phyloP scores from a whole-genome alignment of 1,140 invertebrate genomes.

The Drosophila bipectinata region DNA sequence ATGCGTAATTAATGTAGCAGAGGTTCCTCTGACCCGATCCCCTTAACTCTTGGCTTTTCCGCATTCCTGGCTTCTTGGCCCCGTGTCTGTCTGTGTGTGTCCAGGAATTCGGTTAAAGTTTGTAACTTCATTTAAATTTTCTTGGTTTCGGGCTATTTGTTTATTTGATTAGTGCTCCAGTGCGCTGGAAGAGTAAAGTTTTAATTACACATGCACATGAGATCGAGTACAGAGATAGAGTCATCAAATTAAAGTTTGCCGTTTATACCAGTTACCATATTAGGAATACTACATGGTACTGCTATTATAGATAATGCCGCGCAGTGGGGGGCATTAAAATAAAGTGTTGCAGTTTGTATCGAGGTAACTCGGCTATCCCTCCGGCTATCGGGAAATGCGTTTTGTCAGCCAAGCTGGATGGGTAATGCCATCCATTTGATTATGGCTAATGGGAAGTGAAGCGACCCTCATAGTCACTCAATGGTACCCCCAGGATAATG shows the following conservation, averaged over 20 bases:
- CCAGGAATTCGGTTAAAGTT: constrained; percentile 47
- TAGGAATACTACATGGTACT: not conserved
- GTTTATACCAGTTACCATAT: not conserved
- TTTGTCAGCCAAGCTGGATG: not conserved
- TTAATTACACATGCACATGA: constrained; percentile 1
- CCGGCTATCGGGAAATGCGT: not conserved
- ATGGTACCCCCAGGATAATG: constrained; percentile 19
- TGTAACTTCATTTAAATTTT: constrained; percentile 63
- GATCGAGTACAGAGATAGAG: not conserved
- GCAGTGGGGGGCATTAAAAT: not conserved
- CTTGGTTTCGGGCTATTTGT: constrained; percentile 46
- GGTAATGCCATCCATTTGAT: constrained; percentile 22
- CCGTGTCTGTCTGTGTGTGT: constrained; percentile 2
- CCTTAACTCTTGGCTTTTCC: constrained; percentile 21
- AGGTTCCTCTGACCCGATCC: constrained; percentile 8
- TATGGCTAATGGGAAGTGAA: constrained; percentile 13
- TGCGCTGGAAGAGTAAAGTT: not conserved
- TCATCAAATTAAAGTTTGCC: not conserved
- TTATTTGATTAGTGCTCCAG: constrained; percentile 32
- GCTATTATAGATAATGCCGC: not conserved
- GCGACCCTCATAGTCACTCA: constrained; percentile 8
- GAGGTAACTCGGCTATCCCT: not conserved
- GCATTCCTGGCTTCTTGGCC: constrained; percentile 2
- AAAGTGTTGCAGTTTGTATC: not conserved
- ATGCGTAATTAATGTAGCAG: constrained; percentile 65